Evolutionary conservation across 1,140 invertebrate species (phyloP).

Genomic region (Epicauta chinensis): DNA sequence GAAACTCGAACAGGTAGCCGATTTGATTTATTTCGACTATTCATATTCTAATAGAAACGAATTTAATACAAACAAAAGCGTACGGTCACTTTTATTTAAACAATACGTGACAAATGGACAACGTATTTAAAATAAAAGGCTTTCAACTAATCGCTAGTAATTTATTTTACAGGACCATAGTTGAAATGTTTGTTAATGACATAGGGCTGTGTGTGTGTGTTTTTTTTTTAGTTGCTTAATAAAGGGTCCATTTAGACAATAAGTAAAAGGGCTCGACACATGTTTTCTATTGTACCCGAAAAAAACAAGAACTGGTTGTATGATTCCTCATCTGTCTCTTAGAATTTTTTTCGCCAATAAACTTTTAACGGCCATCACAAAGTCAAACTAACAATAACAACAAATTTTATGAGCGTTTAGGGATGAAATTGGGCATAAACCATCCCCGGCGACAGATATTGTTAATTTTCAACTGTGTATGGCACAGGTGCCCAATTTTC

Average conservation of each 20-base stretch:
- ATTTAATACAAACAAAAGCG: too few relatives aligned
- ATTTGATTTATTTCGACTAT: not conserved
- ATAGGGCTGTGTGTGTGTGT: not conserved
- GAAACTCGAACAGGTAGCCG: not conserved
- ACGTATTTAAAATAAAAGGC: constrained; percentile 1
- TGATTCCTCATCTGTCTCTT: not conserved
- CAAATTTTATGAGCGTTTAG: not conserved
- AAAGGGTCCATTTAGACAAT: constrained; percentile 3
- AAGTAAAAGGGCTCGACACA: constrained; percentile 13
- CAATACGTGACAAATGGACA: constrained; percentile 12
- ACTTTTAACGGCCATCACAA: not conserved
- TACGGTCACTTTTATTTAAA: too few relatives aligned
- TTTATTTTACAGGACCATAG: constrained; percentile 5
- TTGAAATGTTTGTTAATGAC: constrained; percentile 9
- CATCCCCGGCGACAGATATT: constrained; percentile 1
- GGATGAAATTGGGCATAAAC: constrained; percentile 8
- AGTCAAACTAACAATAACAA: constrained; percentile 2
- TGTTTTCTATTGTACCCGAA: constrained; percentile 6
- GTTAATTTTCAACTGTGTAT: not conserved
- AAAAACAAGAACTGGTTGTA: constrained; percentile 3
- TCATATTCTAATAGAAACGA: constrained; percentile 1
- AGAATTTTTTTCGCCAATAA: too few relatives aligned
- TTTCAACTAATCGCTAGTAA: constrained; percentile 8
- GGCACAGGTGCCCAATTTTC: too few relatives aligned
- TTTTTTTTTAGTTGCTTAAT: constrained; percentile 5